These are phyloP conservation scores for Bostrychus sinensis DNA, from an alignment of 2,113 vertebrate species.

Conservation along the genomic window DNA sequence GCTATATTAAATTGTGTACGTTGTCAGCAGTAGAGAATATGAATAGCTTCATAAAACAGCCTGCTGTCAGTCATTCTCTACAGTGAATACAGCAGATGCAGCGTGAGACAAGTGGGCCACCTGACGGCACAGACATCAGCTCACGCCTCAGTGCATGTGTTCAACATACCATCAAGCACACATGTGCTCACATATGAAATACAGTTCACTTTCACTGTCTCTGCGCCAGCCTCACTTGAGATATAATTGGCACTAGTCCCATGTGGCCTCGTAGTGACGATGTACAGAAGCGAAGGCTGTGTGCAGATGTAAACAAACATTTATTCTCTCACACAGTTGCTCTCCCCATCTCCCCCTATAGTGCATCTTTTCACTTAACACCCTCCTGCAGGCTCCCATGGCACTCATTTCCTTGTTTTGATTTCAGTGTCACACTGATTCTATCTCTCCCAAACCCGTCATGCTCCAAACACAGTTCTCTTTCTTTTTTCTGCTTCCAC, in stretches of 20 bases:
- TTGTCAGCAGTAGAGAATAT: background rate
- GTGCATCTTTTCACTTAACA: constrained; percentile 62
- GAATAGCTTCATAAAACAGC: background rate
- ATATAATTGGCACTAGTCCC: constrained; percentile 70
- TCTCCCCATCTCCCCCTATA: constrained; percentile 14
- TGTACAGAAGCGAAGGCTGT: constrained; percentile 53
- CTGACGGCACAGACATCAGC: constrained; percentile 13
- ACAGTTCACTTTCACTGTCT: constrained; percentile 16
- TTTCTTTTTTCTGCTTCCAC: background rate
- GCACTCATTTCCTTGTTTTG: constrained; percentile 67
- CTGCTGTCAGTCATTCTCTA: constrained; percentile 18
- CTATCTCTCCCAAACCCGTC: constrained; percentile 25
- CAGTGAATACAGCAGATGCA: background rate
- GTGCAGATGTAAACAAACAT: constrained; percentile 64
- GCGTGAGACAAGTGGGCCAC: constrained; percentile 33
- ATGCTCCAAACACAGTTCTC: constrained; percentile 15
- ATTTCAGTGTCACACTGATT: constrained; percentile 62
- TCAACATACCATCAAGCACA: constrained; percentile 11
- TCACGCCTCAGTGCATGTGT: constrained; percentile 17
- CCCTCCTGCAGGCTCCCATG: constrained; percentile 55
- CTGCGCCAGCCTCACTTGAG: constrained; percentile 41
- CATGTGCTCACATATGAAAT: constrained; percentile 21
- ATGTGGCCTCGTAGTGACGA: constrained; percentile 62
- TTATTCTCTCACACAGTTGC: constrained; percentile 18
- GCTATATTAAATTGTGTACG: background rate